Percentiles rank a stretch among this genome's conserved stretches.
Conservation (phyloP, 2,888 invertebrate species). For the Chirona hameri region DNA sequence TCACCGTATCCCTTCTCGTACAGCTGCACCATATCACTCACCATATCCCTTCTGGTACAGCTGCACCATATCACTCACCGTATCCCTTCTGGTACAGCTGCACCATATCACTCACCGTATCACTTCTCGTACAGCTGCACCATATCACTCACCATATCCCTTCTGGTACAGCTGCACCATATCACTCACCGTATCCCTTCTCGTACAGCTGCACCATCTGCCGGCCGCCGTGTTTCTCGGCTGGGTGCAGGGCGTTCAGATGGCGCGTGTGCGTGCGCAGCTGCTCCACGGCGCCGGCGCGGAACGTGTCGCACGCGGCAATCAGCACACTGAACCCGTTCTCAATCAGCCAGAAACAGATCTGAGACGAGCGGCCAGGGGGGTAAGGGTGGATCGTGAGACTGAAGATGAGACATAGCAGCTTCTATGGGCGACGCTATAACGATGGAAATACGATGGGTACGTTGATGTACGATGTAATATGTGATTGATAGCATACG, state of each 20-base stretch:
- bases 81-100: not conserved
- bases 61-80: too few relatives aligned
- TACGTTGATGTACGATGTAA: too few relatives aligned
- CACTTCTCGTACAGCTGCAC: not conserved
- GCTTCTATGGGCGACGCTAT: too few relatives aligned
- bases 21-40: not conserved
- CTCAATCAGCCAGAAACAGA: slow-evolving; percentile 98
- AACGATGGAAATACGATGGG: too few relatives aligned
- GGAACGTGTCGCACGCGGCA: slow-evolving; percentile 98
- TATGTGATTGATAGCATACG: too few relatives aligned
- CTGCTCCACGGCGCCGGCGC: slow-evolving; percentile 98
- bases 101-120: not conserved
- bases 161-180: too few relatives aligned
- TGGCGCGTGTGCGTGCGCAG: slow-evolving; percentile 89
- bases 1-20: too few relatives aligned
- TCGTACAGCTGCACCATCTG: slow-evolving; percentile 93
- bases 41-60: too few relatives aligned
- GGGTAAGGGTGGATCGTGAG: too few relatives aligned
- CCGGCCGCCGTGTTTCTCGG: slow-evolving; percentile 62
- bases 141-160: too few relatives aligned
- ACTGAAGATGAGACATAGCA: too few relatives aligned
- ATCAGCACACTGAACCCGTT: slow-evolving; percentile 93
- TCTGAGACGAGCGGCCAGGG: slow-evolving; percentile 51
- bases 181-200: slow-evolving; percentile 78
- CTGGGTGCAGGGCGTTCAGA: slow-evolving; percentile 88